Evolutionary conservation across 2,797 vertebrate genomes (phyloP).

Genomic region (Melanotaenia pygmaea): DNA sequence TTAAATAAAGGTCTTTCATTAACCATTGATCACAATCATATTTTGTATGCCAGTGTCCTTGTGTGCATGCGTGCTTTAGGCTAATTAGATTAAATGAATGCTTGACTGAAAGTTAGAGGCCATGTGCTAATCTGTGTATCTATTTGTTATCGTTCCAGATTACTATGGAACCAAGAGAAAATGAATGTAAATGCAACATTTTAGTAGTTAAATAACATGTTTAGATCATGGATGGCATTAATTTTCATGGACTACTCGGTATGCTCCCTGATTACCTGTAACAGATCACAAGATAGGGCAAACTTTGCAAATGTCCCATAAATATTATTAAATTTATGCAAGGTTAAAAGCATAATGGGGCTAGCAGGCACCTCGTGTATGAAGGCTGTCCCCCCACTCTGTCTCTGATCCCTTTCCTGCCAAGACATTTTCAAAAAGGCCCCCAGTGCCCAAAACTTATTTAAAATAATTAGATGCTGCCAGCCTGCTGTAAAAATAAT

Average conservation of each 20-base stretch:
- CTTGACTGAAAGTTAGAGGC: not conserved
- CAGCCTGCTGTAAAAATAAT: too few relatives aligned
- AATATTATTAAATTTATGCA: constrained; percentile 60
- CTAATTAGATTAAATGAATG: not conserved
- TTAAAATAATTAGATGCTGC: too few relatives aligned
- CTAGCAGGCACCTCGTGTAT: not conserved
- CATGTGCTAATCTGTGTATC: constrained; percentile 20
- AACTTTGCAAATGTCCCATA: constrained; percentile 48
- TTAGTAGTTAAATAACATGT: not conserved
- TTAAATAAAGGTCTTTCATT: constrained; percentile 67
- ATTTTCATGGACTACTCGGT: not conserved
- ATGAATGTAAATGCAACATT: not conserved
- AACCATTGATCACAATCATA: constrained; percentile 42
- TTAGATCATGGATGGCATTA: not conserved
- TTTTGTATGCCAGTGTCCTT: constrained; percentile 15
- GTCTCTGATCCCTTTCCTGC: too few relatives aligned
- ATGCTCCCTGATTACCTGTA: constrained; percentile 35
- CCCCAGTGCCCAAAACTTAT: too few relatives aligned
- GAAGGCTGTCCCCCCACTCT: too few relatives aligned
- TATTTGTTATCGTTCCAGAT: constrained; percentile 23
- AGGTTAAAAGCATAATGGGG: constrained; percentile 38
- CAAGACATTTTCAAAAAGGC: too few relatives aligned
- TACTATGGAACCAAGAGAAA: not conserved
- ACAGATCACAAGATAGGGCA: constrained; percentile 65
- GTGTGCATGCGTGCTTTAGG: constrained; percentile 13